Conservation (phyloP, 2,797 vertebrate species). For the Enteromius argenteus region DNA sequence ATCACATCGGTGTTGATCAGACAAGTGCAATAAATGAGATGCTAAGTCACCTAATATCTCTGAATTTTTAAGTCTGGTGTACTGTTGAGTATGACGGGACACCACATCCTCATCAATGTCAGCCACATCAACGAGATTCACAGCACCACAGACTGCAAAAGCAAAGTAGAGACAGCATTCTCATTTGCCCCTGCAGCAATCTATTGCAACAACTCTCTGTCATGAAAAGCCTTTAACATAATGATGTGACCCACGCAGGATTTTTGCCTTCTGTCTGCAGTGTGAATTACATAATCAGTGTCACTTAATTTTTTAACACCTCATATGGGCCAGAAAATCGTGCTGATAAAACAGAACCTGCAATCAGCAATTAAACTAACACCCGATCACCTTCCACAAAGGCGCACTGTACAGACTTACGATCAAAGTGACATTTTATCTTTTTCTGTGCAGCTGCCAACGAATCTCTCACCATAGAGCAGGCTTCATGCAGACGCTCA, state of each 20-base stretch:
- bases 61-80: neutral
- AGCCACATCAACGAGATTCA: no score
- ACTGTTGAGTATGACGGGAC: neutral
- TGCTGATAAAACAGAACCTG: slow-evolving; percentile 2
- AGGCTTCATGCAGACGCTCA: neutral
- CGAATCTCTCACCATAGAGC: neutral
- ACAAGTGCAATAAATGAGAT: neutral
- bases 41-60: neutral
- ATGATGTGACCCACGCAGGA: slow-evolving; percentile 26
- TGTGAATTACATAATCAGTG: neutral
- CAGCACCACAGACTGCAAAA: neutral
- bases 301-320: neutral
- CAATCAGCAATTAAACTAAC: neutral
- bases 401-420: neutral
- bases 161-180: neutral
- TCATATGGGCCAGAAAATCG: neutral
- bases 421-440: slow-evolving; percentile 21
- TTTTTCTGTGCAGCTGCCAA: neutral
- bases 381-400: slow-evolving; percentile 29
- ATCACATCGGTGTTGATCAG: neutral
- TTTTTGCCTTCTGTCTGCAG: neutral
- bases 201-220: neutral
- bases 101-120: neutral
- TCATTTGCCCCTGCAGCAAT: neutral
- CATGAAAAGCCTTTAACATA: slow-evolving; percentile 12